Base-by-base conservation (phyloP, 2,888 invertebrate species). In the Plagodis pulveraria region DNA sequence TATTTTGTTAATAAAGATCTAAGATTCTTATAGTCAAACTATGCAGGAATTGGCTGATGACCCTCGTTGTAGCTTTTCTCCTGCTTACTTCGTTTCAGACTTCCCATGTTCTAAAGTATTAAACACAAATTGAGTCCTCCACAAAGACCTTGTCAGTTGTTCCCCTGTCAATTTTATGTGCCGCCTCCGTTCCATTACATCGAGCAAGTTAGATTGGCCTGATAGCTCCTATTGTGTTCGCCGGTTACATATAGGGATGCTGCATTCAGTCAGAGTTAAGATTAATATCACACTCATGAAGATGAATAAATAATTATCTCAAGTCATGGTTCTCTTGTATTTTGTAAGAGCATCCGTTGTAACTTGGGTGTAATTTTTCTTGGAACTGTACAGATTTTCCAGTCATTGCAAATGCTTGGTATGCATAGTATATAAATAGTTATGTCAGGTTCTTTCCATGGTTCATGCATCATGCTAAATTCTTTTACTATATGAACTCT, bases 201-300 rank as follows among this genome's bases (percentile, higher is more conserved):
- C 71, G 70, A 71, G 72, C 74, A 73, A 66, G 69, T 62, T 60
- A 84, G 83, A 84, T 83, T 69, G 72, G 55, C 62, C 68, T 62
- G 84, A 84, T 85, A 84, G 72, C 68, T 63, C 56, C 83, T 73
- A 86, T 86, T 86, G 86, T 85, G 72, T 77, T 67, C 70, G 45
- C 35, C 67, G 66, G 68, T 63, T 71, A 68, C 60, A 69, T 61
- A 60, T 69, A 80, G 78, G 80, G 80, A 50, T 78, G 74, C 9
- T 56, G 50, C 47, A 45, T 22, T 22, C 22, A 22, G 22, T 22
- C 22, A 22, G 22, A 22, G 22, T 22, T 22, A 22, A 22, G 22
- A 22, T 22, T 2, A 2, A 22, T 22, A 22, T 22, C 22, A 22
- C 22, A 22, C 22, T 22, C 22, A 22, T 22, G 22, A 22, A 22